Base-by-base conservation (phyloP, 2,113 vertebrate species). In the Thunnus thynnus region DNA sequence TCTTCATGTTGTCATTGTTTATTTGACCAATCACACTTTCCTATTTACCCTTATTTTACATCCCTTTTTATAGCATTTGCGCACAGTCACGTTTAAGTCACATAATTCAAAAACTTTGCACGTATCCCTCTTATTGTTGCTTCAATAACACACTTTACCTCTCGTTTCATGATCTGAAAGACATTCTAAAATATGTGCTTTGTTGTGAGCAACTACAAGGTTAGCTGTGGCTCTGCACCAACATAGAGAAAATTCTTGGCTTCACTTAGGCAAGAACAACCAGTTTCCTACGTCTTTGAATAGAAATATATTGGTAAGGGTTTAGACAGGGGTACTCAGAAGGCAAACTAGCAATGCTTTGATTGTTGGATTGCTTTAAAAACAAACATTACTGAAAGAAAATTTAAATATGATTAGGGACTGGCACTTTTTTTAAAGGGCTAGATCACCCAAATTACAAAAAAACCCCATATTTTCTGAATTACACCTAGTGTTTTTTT, bases 1-100 rank as follows among this genome's bases (percentile, higher is more conserved):
- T 72, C 47, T 69, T 70, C 56, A 36, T 58, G 50, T 55, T 62
- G n/a, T 73, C 80, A 80, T 83, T 83, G 72, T 82, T 82, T 56
- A 61, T 80, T 68, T 84, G 63, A 85, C 61, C 72, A 80, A 41
- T 77, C 75, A 48, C 74, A 46, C 18, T 56, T 16, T 58, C 9
- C 20, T 41, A 4, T 47, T 52, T 54, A 10, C 14, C 48, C 32
- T 56, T 55, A 55, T 88, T 76, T 69, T 17, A 0, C 30, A 11
- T 60, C 2, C 58, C 62, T 70, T 27, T 56, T 58, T 66, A 50
- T 18, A 48, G 17, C 32, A 18, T 76, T 72, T 50, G 30, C 13
- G 9, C 68, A 41, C 36, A 14, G 72, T 83, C 5, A 27, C 16
- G 0, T 76, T 73, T 47, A 13, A 62, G 36, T 62, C 3, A 0